Base-by-base conservation (phyloP, 2,888 invertebrate genomes). In the Eristalinus sepulchralis region DNA sequence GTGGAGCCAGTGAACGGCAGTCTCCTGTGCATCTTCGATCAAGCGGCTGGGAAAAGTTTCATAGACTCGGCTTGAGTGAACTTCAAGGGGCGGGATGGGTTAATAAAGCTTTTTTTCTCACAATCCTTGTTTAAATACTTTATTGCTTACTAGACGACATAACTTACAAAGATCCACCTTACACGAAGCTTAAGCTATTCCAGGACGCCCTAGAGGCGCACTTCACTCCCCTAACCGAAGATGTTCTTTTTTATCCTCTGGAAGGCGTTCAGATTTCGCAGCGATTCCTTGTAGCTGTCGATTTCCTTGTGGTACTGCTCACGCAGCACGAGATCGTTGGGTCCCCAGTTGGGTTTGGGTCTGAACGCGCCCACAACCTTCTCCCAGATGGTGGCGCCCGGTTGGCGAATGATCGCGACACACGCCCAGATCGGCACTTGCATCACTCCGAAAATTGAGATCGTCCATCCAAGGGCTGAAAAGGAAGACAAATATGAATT, bases 1-100 rank as follows among this genome's bases (percentile, higher is more conserved):
- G 97, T 98, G 13, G 93, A 94, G 83, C 97, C 97, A 0, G 93
- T 92, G 5, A 92, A 94, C 83, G 97, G 97, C 17, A 93, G 94
- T 68, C 92, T 97, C 0, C 94, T 95, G 89, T 95, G 95, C 94
- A 94, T 95, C 33, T 91, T 95, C 0, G 95, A 95, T 89, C 92
- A 93, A 70, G 93, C 93, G 0, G 95, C 95, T 17, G 91, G 89
- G 4, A 88, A 88, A 22, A 34, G 59, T 13, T 27, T 86, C 6
- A 13, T 0, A 17, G 24, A 6, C 22, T 5, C 22, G 10, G 22
- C 13, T n/a, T 34, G 68, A 33, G 22, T 31, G 20, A 36, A 31
- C 8, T 36, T 66, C 9, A 3, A 0, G n/a, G 11, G 20, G 10
- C 11, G 17, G 57, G 11, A 1, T n/a, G 0, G 47, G n/a, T 17